Percentiles rank a stretch among this genome's conserved stretches.
These are phyloP conservation scores for Listrodromus nycthemerus DNA, from an alignment of 2,888 invertebrate species.

Conservation along the genomic window DNA sequence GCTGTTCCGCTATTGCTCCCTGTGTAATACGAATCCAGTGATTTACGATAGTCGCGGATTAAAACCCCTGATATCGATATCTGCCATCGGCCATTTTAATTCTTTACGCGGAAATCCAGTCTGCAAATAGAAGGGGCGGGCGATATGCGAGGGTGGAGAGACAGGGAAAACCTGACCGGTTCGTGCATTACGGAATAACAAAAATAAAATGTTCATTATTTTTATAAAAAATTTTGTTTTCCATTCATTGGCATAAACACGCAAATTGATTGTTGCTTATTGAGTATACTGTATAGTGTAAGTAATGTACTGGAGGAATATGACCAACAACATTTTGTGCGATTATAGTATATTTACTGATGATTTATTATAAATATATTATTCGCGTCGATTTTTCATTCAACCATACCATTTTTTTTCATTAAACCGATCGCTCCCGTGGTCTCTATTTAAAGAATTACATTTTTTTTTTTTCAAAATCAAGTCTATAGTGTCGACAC, in stretches of 20 bases:
- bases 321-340: too few species aligned
- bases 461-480: background rate
- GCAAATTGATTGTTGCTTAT: background rate
- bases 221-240: too few species aligned
- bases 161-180: slow-evolving; percentile 2
- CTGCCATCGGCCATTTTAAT: slow-evolving; percentile 26
- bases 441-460: background rate
- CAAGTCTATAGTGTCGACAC: background rate
- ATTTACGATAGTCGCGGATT: slow-evolving; percentile 41
- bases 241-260: too few species aligned
- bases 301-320: too few species aligned
- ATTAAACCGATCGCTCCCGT: background rate
- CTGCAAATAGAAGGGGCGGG: slow-evolving; percentile 1
- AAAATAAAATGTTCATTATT: too few species aligned
- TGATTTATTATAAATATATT: slow-evolving; percentile 4
- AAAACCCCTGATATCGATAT: slow-evolving; percentile 21
- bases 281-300: slow-evolving; percentile 3
- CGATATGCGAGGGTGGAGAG: slow-evolving; percentile 47
- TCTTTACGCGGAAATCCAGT: slow-evolving; percentile 45
- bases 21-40: slow-evolving; percentile 21
- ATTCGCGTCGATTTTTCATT: slow-evolving; percentile 27
- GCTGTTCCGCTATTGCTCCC: background rate
- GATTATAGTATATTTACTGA: too few species aligned
- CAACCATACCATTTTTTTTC: slow-evolving; percentile 1
- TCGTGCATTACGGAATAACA: slow-evolving; percentile 42